phyloP scores from a whole-genome alignment of 2,797 vertebrate species.

The Melanogrammus aeglefinus region DNA sequence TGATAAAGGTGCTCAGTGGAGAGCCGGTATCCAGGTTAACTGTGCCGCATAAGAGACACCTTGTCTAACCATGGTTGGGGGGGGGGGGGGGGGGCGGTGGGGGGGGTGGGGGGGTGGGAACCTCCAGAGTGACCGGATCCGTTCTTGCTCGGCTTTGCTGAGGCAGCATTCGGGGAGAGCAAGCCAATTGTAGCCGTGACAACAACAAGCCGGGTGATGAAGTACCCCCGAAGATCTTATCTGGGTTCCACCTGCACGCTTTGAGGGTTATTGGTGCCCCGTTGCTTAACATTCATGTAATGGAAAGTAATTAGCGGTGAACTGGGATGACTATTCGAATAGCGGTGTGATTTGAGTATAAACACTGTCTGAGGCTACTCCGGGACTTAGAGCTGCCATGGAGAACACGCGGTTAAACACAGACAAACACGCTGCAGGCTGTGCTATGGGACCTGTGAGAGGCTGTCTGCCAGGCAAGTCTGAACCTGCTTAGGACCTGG shows the following conservation, averaged over 20 bases:
- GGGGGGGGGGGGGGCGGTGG: slow-evolving; percentile 58
- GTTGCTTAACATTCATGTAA: slow-evolving; percentile 30
- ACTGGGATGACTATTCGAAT: slow-evolving; percentile 21
- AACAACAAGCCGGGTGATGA: slow-evolving; percentile 72
- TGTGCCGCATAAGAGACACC: slow-evolving; percentile 60
- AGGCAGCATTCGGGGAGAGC: slow-evolving; percentile 66
- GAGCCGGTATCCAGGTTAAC: slow-evolving; percentile 72
- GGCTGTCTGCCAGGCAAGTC: background rate
- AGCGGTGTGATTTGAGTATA: slow-evolving; percentile 9
- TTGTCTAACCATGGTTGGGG: slow-evolving; percentile 66
- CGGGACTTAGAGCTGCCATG: background rate
- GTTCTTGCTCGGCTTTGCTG: slow-evolving; percentile 64
- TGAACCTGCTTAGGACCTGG: background rate
- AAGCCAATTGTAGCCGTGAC: slow-evolving; percentile 75
- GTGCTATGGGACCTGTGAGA: background rate
- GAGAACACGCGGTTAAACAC: background rate
- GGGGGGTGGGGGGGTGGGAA: slow-evolving; percentile 55
- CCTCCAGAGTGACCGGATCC: slow-evolving; percentile 64
- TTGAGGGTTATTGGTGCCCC: slow-evolving; percentile 31
- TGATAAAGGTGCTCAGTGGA: slow-evolving; percentile 69
- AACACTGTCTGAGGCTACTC: background rate
- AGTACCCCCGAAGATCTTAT: slow-evolving; percentile 64
- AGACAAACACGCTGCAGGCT: background rate
- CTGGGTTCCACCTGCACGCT: slow-evolving; percentile 71
- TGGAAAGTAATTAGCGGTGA: slow-evolving; percentile 24